These are phyloP conservation scores for Sebastiscus albofasciatus DNA, from an alignment of 2,797 vertebrate genomes.

Conservation along the genomic window DNA sequence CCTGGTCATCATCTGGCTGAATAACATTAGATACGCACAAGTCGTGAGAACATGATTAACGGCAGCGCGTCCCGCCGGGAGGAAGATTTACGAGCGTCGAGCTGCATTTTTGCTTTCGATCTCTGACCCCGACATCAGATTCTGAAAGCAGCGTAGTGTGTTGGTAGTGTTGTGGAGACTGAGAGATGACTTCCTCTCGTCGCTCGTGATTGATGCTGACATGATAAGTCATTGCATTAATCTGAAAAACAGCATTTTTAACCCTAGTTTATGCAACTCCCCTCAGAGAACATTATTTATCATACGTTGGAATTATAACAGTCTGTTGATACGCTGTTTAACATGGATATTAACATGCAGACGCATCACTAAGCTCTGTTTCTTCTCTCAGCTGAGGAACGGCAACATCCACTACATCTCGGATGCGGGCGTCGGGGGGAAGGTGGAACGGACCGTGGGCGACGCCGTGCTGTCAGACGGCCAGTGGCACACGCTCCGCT, in stretches of 20 bases:
- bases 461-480: constrained; percentile 90
- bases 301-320: not conserved
- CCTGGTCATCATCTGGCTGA: constrained; percentile 40
- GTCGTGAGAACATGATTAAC: constrained; percentile 60
- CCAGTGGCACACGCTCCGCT: constrained; percentile 90
- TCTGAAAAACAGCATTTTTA: constrained; percentile 29
- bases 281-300: not conserved
- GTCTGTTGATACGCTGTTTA: not conserved
- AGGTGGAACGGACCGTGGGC: constrained; percentile 91
- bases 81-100: constrained; percentile 53
- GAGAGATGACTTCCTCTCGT: constrained; percentile 36
- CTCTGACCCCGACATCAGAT: constrained; percentile 40
- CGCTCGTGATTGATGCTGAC: constrained; percentile 33
- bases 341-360: not conserved
- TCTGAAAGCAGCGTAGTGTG: constrained; percentile 12
- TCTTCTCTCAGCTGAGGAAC: constrained; percentile 87
- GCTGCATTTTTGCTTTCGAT: constrained; percentile 51
- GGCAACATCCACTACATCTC: constrained; percentile 94
- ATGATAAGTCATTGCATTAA: constrained; percentile 29
- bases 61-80: constrained; percentile 34
- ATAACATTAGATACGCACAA: constrained; percentile 28
- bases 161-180: constrained; percentile 21
- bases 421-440: constrained; percentile 91
- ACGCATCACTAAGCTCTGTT: not conserved
- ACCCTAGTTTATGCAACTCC: constrained; percentile 11